phyloP scores from a whole-genome alignment of 2,888 invertebrate genomes.

The Formica aserva region DNA sequence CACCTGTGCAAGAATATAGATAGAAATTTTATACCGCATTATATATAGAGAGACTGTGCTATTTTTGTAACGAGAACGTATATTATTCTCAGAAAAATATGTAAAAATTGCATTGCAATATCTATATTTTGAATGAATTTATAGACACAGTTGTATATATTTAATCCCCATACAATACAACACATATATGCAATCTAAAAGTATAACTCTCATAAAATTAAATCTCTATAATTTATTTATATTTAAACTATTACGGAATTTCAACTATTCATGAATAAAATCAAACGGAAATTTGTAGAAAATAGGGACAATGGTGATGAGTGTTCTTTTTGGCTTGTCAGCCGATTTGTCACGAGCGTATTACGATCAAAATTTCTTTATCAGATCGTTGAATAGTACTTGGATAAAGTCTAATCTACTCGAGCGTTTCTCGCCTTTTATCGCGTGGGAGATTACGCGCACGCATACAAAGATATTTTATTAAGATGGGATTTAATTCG shows the following conservation, averaged over 20 bases:
- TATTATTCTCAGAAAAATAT: slow-evolving; percentile 11
- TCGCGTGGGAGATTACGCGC: slow-evolving; percentile 23
- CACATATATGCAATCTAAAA: neutral
- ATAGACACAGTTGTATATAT: neutral
- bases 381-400: neutral
- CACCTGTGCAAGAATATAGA: slow-evolving; percentile 28
- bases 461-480: slow-evolving; percentile 39
- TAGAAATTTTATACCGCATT: slow-evolving; percentile 15
- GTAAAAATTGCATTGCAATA: neutral
- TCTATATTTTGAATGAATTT: neutral
- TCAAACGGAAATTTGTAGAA: neutral
- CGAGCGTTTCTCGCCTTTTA: slow-evolving; percentile 21
- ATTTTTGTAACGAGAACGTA: neutral
- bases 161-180: neutral
- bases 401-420: slow-evolving; percentile 34
- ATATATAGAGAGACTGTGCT: neutral
- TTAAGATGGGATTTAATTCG: slow-evolving; percentile 76
- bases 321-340: neutral
- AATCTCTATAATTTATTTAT: neutral
- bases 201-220: neutral
- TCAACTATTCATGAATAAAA: neutral
- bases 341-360: slow-evolving; percentile 2
- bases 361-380: slow-evolving; percentile 1
- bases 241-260: neutral
- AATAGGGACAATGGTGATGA: neutral